Evolutionary conservation across 2,797 vertebrate species (phyloP), one percentile per base, ranked within the genome.

Genomic region (Neolamprologus multifasciatus): DNA sequence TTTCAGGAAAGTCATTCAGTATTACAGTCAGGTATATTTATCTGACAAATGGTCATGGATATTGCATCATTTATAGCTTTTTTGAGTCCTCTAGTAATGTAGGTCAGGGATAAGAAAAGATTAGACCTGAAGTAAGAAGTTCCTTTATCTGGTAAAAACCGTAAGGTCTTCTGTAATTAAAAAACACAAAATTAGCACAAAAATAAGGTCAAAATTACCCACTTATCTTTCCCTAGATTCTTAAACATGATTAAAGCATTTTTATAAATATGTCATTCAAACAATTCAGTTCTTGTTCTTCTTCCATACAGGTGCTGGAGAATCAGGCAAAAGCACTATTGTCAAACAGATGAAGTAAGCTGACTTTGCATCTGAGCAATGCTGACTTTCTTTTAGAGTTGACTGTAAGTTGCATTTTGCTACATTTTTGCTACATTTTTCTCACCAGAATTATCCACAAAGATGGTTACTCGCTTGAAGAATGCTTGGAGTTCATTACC

Each of bases 301-400:
- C 9, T 95, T 79, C 87, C 55, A 59, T 80, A 3, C 86, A 99
- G 98, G 99, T 92, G 99, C 99, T 21, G 99, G 99, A 45, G 99
- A 99, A 92, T 99, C 99, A 0, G 99, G 99, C 29, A 99, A 99
- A 91, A 99, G 99, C 94, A 99, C 98, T 50, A 99, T 99, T 1
- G 98, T 99, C 96, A 99, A 99, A 96, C 98, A 99, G 96, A 99
- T 99, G 98, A 99, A 99, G 98, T 99, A 96, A 98, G 98, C 86
- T 74, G 16, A 59, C 9, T 52, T 82, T 50, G 7, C 10, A 12
- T 19, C 5, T 1, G 16, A 62, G 16, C 23, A 51, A 2, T 16
- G 14, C 55, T 38, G 36, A 4, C n/a, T 43, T 77, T 45, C 26
- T 40, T 77, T 14, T 6, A 26, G 33, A 7, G 13, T 9, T 11